phyloP scores from a whole-genome alignment of 92 coral and sea anemone species.

The Micromussa lordhowensis region DNA sequence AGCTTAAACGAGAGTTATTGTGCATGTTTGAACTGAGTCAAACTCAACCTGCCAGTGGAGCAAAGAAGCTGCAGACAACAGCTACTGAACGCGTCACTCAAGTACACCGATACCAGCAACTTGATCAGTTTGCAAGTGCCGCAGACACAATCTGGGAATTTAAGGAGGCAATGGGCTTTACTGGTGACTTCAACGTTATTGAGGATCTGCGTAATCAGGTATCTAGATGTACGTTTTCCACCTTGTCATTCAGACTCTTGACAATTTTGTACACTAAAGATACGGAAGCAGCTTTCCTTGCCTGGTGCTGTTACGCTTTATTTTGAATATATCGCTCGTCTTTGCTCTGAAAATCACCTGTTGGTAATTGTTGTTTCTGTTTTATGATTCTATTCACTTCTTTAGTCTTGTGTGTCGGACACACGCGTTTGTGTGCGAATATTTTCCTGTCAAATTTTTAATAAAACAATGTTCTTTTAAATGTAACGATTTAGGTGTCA shows the following conservation, averaged over 20 bases:
- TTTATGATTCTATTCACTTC: background rate
- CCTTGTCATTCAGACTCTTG: background rate
- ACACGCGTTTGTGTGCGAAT: background rate
- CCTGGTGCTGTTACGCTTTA: background rate
- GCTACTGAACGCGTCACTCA: slow-evolving; percentile 37
- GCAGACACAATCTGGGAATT: slow-evolving; percentile 75
- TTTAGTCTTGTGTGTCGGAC: background rate
- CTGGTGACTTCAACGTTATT: slow-evolving; percentile 77
- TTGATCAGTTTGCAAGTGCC: slow-evolving; percentile 61
- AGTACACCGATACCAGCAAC: slow-evolving; percentile 64
- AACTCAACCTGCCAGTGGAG: background rate
- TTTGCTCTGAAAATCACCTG: background rate
- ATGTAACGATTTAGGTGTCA: slow-evolving; percentile 28
- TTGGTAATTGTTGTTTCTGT: background rate
- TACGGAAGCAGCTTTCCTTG: background rate
- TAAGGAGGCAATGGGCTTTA: slow-evolving; percentile 68
- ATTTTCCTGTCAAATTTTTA: background rate
- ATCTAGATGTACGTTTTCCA: background rate
- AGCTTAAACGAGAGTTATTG: slow-evolving; percentile 56
- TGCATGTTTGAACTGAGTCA: slow-evolving; percentile 26
- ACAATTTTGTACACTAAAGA: background rate
- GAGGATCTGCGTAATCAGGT: slow-evolving; percentile 71
- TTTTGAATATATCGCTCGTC: background rate
- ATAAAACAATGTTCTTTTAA: background rate
- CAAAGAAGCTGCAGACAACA: background rate